Percentiles rank a stretch among this genome's conserved stretches.
Conservation (phyloP, 2,888 invertebrate species). For the Camponotus fellah region DNA sequence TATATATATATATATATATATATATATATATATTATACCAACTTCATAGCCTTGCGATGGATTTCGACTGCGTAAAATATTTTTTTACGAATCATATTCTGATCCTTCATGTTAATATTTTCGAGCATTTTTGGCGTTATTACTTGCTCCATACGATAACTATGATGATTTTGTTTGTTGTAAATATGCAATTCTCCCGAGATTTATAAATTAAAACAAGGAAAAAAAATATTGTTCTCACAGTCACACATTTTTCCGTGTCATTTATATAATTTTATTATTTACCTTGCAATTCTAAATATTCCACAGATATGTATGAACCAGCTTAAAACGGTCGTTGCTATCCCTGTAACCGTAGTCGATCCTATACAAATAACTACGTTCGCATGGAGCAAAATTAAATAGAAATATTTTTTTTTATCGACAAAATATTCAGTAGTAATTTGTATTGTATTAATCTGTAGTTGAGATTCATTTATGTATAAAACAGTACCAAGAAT, state of each 20-base stretch:
- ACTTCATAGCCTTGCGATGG: slow-evolving; percentile 13
- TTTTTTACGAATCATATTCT: background rate
- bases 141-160: slow-evolving; percentile 33
- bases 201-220: too few species aligned
- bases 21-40: background rate
- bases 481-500: too few species aligned
- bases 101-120: background rate
- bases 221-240: too few species aligned
- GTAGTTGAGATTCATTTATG: background rate
- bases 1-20: background rate
- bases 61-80: slow-evolving; percentile 16
- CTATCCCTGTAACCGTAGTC: background rate
- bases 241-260: too few species aligned
- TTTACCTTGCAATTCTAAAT: too few species aligned
- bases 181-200: background rate
- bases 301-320: too few species aligned
- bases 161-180: background rate
- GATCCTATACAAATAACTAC: background rate
- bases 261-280: too few species aligned
- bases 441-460: background rate
- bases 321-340: too few species aligned
- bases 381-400: slow-evolving; percentile 4
- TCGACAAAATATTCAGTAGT: slow-evolving; percentile 18
- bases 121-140: background rate
- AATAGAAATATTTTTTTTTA: slow-evolving; percentile 27